Percentiles rank a stretch among this genome's conserved stretches.
These are phyloP conservation scores for Eristalis intricaria DNA, from an alignment of 2,888 invertebrate species.

Conservation along the genomic window DNA sequence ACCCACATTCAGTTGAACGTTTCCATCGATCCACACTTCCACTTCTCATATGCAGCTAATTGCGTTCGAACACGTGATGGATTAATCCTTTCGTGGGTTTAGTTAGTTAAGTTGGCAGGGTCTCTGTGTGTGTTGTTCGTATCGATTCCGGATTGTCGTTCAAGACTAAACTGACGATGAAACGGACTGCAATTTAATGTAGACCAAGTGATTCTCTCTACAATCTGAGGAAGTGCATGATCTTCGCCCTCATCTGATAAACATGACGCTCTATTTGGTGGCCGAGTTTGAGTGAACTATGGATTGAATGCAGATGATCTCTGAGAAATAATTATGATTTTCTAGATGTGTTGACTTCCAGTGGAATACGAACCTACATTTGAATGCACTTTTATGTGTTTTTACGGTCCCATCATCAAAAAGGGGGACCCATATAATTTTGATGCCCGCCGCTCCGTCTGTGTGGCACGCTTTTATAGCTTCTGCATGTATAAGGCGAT, in stretches of 20 bases:
- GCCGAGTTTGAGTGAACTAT: neutral
- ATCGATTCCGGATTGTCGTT: too few relatives aligned
- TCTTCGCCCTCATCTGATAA: neutral
- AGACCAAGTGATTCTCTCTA: neutral
- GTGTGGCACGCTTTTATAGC: too few relatives aligned
- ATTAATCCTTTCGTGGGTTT: neutral
- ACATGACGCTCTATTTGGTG: neutral
- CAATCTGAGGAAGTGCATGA: neutral
- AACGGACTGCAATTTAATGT: neutral
- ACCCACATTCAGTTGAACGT: constrained; percentile 32
- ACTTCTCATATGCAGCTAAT: neutral
- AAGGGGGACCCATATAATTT: too few relatives aligned
- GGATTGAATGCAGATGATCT: neutral
- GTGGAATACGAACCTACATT: too few relatives aligned
- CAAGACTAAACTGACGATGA: neutral
- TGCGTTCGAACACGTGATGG: constrained; percentile 40
- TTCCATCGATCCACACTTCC: constrained; percentile 9
- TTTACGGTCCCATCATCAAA: too few relatives aligned
- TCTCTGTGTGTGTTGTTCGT: neutral
- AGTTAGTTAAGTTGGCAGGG: neutral
- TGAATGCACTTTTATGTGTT: too few relatives aligned
- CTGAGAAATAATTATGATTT: neutral
- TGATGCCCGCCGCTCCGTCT: too few relatives aligned
- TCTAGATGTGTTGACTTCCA: neutral
- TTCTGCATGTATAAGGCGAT: too few relatives aligned